These are phyloP conservation scores for Donacobius atricapilla DNA, from an alignment of 2,113 vertebrate species.

Conservation along the genomic window DNA sequence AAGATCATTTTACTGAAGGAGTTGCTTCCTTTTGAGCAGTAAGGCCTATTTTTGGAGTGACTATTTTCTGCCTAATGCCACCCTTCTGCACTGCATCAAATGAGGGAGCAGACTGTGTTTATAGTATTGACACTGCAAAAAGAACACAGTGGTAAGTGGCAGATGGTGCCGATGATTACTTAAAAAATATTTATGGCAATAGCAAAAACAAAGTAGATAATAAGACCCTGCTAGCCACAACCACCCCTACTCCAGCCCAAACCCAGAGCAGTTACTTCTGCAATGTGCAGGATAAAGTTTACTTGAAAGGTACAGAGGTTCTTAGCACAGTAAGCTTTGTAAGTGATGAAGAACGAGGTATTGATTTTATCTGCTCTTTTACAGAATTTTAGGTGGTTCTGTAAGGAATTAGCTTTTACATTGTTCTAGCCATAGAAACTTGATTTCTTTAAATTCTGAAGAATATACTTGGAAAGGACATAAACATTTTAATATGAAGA, in stretches of 20 bases:
- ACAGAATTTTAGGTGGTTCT: background rate
- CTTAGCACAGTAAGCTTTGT: background rate
- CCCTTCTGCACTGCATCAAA: background rate
- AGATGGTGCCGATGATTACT: constrained; percentile 47
- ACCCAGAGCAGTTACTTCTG: background rate
- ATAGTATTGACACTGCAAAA: constrained; percentile 45
- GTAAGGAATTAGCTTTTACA: background rate
- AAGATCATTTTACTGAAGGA: background rate
- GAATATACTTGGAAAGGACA: background rate
- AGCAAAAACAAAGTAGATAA: constrained; percentile 37
- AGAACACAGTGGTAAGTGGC: constrained; percentile 39
- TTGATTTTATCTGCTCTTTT: constrained; percentile 9
- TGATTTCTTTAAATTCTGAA: background rate
- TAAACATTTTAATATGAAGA: background rate
- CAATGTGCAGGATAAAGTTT: background rate
- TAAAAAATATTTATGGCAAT: constrained; percentile 59
- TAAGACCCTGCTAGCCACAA: background rate
- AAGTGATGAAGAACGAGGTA: background rate
- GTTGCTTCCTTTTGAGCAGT: background rate
- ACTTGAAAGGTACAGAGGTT: background rate
- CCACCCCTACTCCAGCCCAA: background rate
- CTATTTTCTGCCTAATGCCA: constrained; percentile 28
- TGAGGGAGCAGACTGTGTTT: constrained; percentile 60
- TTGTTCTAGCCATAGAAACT: background rate
- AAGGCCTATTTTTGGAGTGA: constrained; percentile 17